phyloP scores from a whole-genome alignment of 1,140 invertebrate genomes.

The Ptiloglossa arizonensis region DNA sequence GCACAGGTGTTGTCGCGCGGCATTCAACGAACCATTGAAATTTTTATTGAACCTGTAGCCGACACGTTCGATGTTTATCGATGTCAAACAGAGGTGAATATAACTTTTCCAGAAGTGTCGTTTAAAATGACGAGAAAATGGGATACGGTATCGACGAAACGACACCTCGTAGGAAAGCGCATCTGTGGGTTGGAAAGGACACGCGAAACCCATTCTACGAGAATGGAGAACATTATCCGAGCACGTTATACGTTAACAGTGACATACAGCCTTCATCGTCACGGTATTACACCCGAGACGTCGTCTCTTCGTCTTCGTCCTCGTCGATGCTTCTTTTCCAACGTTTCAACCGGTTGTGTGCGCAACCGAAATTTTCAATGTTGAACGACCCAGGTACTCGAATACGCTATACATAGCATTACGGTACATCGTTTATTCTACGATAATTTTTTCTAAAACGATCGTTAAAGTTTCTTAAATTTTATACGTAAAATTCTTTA shows the following conservation, averaged over 20 bases:
- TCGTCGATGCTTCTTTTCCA: too few relatives aligned
- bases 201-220: not conserved
- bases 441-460: too few relatives aligned
- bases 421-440: too few relatives aligned
- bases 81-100: not conserved
- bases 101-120: not conserved
- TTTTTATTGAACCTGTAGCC: not conserved
- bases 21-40: not conserved
- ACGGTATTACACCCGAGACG: not conserved
- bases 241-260: not conserved
- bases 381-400: too few relatives aligned
- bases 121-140: not conserved
- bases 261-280: not conserved
- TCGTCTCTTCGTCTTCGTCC: not conserved
- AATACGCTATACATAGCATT: too few relatives aligned
- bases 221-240: not conserved
- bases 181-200: not conserved
- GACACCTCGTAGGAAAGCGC: not conserved
- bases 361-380: too few relatives aligned
- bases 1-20: too few relatives aligned
- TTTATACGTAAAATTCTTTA: too few relatives aligned
- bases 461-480: too few relatives aligned
- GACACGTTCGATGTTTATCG: not conserved
- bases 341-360: too few relatives aligned
- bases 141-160: not conserved